A percentile compares a stretch with the other conserved stretches of the same genome.
phyloP scores from a whole-genome alignment of 2,797 vertebrate species.

The Enteromius afrohamiltoni region DNA sequence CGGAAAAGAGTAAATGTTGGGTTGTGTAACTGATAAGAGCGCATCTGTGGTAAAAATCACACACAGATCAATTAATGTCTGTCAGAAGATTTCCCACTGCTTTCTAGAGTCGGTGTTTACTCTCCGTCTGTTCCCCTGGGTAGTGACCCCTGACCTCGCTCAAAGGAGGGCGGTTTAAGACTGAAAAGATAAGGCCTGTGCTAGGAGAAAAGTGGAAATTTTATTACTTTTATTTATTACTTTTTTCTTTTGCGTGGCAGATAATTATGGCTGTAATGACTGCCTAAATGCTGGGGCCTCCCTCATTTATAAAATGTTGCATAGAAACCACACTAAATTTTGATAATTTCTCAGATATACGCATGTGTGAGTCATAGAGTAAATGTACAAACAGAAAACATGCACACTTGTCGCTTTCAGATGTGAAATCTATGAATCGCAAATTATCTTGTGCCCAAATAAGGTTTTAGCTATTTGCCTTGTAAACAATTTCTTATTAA shows the following conservation, averaged over 20 bases:
- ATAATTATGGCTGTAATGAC: neutral
- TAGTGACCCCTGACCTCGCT: slow-evolving; percentile 10
- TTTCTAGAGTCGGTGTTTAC: neutral
- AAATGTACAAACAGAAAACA: too few relatives aligned
- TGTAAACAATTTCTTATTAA: too few relatives aligned
- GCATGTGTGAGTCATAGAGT: too few relatives aligned
- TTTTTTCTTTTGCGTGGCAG: neutral
- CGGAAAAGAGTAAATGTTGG: slow-evolving; percentile 1
- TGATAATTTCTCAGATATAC: too few relatives aligned
- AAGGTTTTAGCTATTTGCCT: too few relatives aligned
- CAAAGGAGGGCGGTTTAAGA: neutral
- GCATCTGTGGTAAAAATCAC: slow-evolving; percentile 17
- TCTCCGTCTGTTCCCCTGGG: neutral
- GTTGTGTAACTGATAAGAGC: slow-evolving; percentile 30
- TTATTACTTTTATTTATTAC: too few relatives aligned
- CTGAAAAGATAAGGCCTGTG: neutral
- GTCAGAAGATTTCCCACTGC: neutral
- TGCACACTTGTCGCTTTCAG: too few relatives aligned
- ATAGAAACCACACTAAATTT: too few relatives aligned
- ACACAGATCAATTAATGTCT: slow-evolving; percentile 16
- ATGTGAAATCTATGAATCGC: too few relatives aligned
- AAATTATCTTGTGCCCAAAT: too few relatives aligned
- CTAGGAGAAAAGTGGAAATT: neutral
- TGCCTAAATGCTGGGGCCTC: neutral
- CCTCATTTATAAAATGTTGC: too few relatives aligned